phyloP scores from a whole-genome alignment of 2,888 invertebrate species.

The Blera fallax region DNA sequence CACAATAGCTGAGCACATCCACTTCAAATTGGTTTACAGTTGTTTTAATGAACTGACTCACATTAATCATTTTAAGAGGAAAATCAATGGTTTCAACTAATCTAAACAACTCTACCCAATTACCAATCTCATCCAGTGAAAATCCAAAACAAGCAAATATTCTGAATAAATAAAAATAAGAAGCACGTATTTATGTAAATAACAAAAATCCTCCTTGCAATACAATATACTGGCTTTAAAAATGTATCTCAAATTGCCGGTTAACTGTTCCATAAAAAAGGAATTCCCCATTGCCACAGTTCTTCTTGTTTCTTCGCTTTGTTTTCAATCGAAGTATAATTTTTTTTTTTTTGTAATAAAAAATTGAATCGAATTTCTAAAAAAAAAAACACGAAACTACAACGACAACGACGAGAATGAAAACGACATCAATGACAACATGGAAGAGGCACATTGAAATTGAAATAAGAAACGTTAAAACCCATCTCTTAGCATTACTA shows the following conservation, averaged over 20 bases:
- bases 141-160: not conserved
- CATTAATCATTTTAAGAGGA: not conserved
- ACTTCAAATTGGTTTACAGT: not conserved
- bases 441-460: slow-evolving; percentile 24
- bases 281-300: not conserved
- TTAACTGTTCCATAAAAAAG: slow-evolving; percentile 15
- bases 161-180: not conserved
- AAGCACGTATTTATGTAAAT: not conserved
- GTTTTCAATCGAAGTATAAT: not conserved
- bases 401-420: not conserved
- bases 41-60: not conserved
- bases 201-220: not conserved
- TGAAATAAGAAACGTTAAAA: slow-evolving; percentile 43
- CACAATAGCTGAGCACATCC: not conserved
- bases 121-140: not conserved
- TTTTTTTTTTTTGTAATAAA: not conserved
- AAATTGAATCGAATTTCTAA: not conserved
- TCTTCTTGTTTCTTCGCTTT: not conserved
- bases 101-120: not conserved
- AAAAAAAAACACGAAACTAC: not conserved
- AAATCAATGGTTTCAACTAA: not conserved
- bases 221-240: not conserved
- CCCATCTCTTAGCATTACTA: slow-evolving; percentile 44
- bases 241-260: slow-evolving; percentile 14
- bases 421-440: not conserved